Evolutionary conservation across 1,140 invertebrate genomes (phyloP), one percentile per base, ranked within the genome.

Genomic region (Zaprionus camerounensis): DNA sequence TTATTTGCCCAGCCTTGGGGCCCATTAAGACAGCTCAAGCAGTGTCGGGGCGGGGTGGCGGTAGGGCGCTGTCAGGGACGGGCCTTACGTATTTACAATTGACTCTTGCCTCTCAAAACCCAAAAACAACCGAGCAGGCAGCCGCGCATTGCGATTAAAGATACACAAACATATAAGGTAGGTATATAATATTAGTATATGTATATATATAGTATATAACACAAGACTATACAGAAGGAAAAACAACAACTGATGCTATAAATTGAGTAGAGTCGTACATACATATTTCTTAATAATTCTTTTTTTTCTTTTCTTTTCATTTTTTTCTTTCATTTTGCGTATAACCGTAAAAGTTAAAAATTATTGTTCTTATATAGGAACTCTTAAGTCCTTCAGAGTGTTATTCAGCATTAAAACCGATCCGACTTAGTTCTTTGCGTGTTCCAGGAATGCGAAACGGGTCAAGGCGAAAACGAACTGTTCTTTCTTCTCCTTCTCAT

Each of bases 281-380:
- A 68, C 26, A 68, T 67, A 59, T 49, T 57, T 67, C 36, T 20
- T 15, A 28, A n/a, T 34, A 22, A 44, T 63, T 46, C 31, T 36
- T 63, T 22, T 46, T 64, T 20, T 20, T 17, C 17, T 64, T 56
- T 9, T 12, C 5, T 58, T 49, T 61, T 26, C 11, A n/a, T n/a
- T 36, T 51, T 78, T 78, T 66, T 26, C 22, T 13, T 55, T 31
- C 6, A 31, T 22, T 58, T 59, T 75, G 62, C 53, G 41, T 58
- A 71, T 73, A 81, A 67, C 58, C 53, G 69, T 80, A 81, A 82
- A 70, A 56, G 69, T 83, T 73, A 67, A 88, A 87, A 87, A 87
- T 87, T 87, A 87, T 87, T 87, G 83, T 87, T 83, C 83, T 87
- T 75, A 65, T 82, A 72, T 88, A 87, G 83, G 83, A 87, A 87